Evolutionary conservation across 2,888 invertebrate genomes (phyloP).

Genomic region (Ochropleura leucogaster): DNA sequence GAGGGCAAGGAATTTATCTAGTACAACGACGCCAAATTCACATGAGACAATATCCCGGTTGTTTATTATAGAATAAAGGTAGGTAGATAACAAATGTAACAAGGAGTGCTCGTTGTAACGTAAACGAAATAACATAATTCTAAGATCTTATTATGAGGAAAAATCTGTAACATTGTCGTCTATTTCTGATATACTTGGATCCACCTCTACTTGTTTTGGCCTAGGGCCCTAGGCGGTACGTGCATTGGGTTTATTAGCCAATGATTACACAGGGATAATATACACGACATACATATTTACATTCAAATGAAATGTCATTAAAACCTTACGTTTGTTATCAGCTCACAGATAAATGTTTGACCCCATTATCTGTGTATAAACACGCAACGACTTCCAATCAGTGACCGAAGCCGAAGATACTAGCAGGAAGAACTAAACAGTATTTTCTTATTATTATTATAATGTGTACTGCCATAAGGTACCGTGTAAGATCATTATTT

Average conservation of each 20-base stretch:
- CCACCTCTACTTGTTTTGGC: not conserved
- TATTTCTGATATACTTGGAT: not conserved
- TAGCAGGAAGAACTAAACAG: slow-evolving; percentile 67
- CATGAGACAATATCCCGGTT: not conserved
- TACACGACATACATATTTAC: slow-evolving; percentile 24
- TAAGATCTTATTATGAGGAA: slow-evolving; percentile 6
- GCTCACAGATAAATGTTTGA: slow-evolving; percentile 77
- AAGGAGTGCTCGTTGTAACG: not conserved
- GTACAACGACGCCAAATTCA: slow-evolving; percentile 37
- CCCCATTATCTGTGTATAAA: slow-evolving; percentile 79
- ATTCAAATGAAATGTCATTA: slow-evolving; percentile 58
- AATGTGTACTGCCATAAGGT: slow-evolving; percentile 1
- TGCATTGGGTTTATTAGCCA: not conserved
- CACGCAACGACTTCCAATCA: slow-evolving; percentile 75
- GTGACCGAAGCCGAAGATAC: slow-evolving; percentile 68
- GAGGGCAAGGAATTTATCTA: slow-evolving; percentile 26
- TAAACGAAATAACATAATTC: not conserved
- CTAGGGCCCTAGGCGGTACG: not conserved
- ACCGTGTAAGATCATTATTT: not conserved
- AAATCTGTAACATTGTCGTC: slow-evolving; percentile 7
- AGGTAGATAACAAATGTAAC: slow-evolving; percentile 6
- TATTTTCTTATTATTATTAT: slow-evolving; percentile 49
- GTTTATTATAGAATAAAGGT: not conserved
- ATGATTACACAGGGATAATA: slow-evolving; percentile 18
- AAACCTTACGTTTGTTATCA: slow-evolving; percentile 68